A percentile compares a stretch with the other conserved stretches of the same genome.
phyloP scores from a whole-genome alignment of 2,797 vertebrate genomes.

The Spinus olivaceus region DNA sequence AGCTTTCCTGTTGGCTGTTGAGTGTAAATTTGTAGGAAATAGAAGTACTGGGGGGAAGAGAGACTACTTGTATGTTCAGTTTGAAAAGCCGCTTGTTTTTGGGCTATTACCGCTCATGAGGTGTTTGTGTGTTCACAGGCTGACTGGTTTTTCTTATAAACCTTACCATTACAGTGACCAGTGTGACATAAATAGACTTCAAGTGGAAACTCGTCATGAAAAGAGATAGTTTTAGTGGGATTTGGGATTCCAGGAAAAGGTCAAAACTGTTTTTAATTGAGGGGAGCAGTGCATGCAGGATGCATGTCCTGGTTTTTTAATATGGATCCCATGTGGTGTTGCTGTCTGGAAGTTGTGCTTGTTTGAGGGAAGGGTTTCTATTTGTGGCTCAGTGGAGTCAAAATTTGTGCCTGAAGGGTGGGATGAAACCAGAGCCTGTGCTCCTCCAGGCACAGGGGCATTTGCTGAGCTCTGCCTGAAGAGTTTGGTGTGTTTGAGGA shows the following conservation, averaged over 20 bases:
- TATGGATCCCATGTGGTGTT: not conserved
- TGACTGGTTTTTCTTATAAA: not conserved
- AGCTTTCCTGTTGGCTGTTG: not conserved
- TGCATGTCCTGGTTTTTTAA: not conserved
- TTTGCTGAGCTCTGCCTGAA: not conserved
- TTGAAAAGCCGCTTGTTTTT: not conserved
- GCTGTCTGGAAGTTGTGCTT: not conserved
- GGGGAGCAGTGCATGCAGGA: not conserved
- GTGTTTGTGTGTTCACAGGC: not conserved
- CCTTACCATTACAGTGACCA: not conserved
- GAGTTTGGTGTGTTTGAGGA: not conserved
- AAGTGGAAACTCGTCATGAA: not conserved
- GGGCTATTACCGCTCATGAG: not conserved
- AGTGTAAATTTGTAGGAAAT: not conserved
- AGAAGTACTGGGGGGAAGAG: not conserved
- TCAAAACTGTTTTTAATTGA: not conserved
- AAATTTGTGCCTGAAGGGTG: fast-evolving
- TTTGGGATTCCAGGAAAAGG: conserved; percentile 19
- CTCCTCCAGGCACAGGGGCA: not conserved
- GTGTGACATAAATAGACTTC: conserved; percentile 11
- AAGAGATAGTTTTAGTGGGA: not conserved
- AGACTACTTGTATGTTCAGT: not conserved
- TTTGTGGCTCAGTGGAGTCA: not conserved
- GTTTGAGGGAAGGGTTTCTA: not conserved
- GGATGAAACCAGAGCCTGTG: fast-evolving